phyloP scores from a whole-genome alignment of 2,888 invertebrate genomes.

The Melanophora roralis region DNA sequence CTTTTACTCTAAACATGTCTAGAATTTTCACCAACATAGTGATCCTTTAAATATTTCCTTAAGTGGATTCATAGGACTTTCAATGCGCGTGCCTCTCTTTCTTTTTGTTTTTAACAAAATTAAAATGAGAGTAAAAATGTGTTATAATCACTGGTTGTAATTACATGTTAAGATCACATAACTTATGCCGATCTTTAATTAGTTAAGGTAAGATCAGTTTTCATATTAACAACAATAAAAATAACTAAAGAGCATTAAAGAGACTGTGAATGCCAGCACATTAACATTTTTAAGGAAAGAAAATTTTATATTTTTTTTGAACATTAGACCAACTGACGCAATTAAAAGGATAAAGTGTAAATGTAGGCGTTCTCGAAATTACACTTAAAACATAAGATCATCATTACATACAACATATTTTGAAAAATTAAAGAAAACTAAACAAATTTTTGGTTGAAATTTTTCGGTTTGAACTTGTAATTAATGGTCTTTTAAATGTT shows the following conservation, averaged over 20 bases:
- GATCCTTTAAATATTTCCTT: constrained; percentile 41
- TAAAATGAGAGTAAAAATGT: constrained; percentile 25
- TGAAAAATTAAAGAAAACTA: not conserved
- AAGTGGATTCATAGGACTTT: constrained; percentile 13
- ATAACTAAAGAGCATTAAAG: not conserved
- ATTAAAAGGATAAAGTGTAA: constrained; percentile 14
- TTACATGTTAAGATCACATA: constrained; percentile 42
- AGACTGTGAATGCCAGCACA: constrained; percentile 9
- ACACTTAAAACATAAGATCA: constrained; percentile 34
- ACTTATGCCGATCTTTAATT: constrained; percentile 44
- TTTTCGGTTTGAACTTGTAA: not conserved
- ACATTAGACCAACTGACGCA: constrained; percentile 54
- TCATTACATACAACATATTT: not conserved
- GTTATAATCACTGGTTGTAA: constrained; percentile 30
- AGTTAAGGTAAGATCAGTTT: constrained; percentile 39
- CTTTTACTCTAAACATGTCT: constrained; percentile 15
- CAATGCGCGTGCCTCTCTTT: constrained; percentile 52
- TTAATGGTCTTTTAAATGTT: constrained; percentile 53
- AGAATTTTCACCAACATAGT: not conserved
- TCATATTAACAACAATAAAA: not conserved
- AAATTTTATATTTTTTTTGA: not conserved
- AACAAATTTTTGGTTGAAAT: not conserved
- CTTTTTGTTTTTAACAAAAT: not conserved
- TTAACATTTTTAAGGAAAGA: not conserved
- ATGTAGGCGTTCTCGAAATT: constrained; percentile 44